These are phyloP conservation scores for Epinotia ramella DNA, from an alignment of 2,888 invertebrate species.

Conservation along the genomic window DNA sequence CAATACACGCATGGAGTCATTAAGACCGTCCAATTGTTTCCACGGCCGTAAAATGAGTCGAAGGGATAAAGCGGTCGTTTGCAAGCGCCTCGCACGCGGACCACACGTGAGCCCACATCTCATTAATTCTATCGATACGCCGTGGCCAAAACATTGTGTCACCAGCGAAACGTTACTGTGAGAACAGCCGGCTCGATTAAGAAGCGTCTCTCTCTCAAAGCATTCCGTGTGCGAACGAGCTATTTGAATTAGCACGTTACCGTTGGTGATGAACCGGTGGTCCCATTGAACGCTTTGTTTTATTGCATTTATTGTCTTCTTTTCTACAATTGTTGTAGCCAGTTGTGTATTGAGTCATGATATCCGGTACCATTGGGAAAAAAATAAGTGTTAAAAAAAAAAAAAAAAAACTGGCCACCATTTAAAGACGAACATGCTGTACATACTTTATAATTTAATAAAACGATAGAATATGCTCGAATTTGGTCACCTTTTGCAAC, in stretches of 20 bases:
- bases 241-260: slow-evolving; percentile 31
- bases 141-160: slow-evolving; percentile 77
- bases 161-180: slow-evolving; percentile 72
- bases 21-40: slow-evolving; percentile 74
- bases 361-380: too few relatives aligned
- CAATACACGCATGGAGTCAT: slow-evolving; percentile 41
- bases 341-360: not conserved
- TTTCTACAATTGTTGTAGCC: slow-evolving; percentile 21
- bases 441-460: too few relatives aligned
- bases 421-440: too few relatives aligned
- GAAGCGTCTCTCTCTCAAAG: slow-evolving; percentile 56
- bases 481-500: too few relatives aligned
- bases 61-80: slow-evolving; percentile 70
- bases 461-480: too few relatives aligned
- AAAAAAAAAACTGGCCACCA: too few relatives aligned
- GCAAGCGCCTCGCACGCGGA: slow-evolving; percentile 70
- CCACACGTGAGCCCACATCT: slow-evolving; percentile 82
- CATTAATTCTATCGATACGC: slow-evolving; percentile 83
- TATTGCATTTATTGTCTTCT: slow-evolving; percentile 38
- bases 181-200: slow-evolving; percentile 62
- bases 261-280: slow-evolving; percentile 35
- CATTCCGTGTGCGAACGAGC: slow-evolving; percentile 49
- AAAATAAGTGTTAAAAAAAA: too few relatives aligned
- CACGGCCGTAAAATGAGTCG: slow-evolving; percentile 64
- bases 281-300: slow-evolving; percentile 39